A percentile compares a stretch with the other conserved stretches of the same genome.
Evolutionary conservation across 2,797 vertebrate genomes (phyloP).

Genomic region (Dallia pectoralis): DNA sequence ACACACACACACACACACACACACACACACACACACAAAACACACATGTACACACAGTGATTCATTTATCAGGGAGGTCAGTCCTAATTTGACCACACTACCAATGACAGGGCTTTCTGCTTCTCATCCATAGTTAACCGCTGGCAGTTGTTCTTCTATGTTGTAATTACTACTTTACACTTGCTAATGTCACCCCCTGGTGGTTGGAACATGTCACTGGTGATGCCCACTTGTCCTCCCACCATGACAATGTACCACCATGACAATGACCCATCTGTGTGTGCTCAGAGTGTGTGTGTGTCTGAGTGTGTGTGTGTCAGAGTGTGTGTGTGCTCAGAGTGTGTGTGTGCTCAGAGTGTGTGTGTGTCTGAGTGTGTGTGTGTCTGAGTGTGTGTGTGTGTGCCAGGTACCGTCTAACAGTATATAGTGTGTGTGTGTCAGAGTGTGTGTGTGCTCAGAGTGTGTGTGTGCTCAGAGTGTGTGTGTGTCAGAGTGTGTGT

Average conservation of each 20-base stretch:
- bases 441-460: not conserved
- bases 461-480: no score
- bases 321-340: conserved; percentile 7
- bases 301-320: not conserved
- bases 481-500: not conserved
- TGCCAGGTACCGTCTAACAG: not conserved
- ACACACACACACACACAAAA: conserved; percentile 9
- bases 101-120: conserved; percentile 16
- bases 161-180: conserved; percentile 71
- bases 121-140: conserved; percentile 22
- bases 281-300: not conserved
- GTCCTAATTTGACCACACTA: conserved; percentile 22
- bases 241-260: conserved; percentile 6
- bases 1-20: conserved; percentile 9
- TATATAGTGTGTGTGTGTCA: not conserved
- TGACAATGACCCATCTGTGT: not conserved
- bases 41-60: conserved; percentile 15
- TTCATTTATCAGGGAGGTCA: not conserved
- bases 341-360: conserved; percentile 17
- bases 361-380: conserved; percentile 5
- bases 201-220: conserved; percentile 69
- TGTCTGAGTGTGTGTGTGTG: conserved; percentile 14
- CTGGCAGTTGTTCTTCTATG: conserved; percentile 47
- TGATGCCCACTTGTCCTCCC: conserved; percentile 33
- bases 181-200: conserved; percentile 79